These are phyloP conservation scores for Altica lythri DNA, from an alignment of 2,888 invertebrate genomes.

Conservation along the genomic window DNA sequence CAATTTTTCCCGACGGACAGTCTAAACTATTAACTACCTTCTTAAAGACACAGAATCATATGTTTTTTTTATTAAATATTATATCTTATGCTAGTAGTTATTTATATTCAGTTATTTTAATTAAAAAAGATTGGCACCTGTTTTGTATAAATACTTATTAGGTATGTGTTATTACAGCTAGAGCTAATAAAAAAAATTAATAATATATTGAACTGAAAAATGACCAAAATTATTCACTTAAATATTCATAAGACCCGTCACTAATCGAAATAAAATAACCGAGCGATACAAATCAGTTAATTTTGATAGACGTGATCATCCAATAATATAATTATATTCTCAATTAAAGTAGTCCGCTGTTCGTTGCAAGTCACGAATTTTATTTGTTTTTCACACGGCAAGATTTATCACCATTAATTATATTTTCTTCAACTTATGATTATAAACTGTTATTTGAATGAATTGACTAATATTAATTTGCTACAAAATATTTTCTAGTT, in stretches of 20 bases:
- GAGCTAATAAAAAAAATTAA: no score
- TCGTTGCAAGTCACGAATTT: slow-evolving; percentile 47
- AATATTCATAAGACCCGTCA: slow-evolving; percentile 10
- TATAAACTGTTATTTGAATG: no score
- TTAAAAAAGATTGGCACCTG: no score
- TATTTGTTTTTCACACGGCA: slow-evolving; percentile 47
- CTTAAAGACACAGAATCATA: no score
- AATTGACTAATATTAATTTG: no score
- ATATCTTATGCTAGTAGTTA: no score
- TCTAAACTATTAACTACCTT: no score
- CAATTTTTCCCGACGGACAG: no score
- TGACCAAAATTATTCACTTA: slow-evolving; percentile 17
- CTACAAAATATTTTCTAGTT: no score
- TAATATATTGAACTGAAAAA: slow-evolving; percentile 4
- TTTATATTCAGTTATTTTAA: no score
- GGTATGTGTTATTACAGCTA: not conserved
- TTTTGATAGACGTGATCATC: slow-evolving; percentile 38
- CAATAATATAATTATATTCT: slow-evolving; percentile 41
- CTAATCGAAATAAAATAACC: slow-evolving; percentile 5
- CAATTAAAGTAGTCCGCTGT: slow-evolving; percentile 35
- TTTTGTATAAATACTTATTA: no score
- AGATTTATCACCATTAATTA: slow-evolving; percentile 48
- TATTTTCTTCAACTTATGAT: slow-evolving; percentile 39
- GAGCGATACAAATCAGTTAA: slow-evolving; percentile 18
- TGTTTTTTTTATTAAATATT: no score